These are phyloP conservation scores for Meiosimyza platycephala DNA, from an alignment of 2,888 invertebrate species.

Conservation along the genomic window DNA sequence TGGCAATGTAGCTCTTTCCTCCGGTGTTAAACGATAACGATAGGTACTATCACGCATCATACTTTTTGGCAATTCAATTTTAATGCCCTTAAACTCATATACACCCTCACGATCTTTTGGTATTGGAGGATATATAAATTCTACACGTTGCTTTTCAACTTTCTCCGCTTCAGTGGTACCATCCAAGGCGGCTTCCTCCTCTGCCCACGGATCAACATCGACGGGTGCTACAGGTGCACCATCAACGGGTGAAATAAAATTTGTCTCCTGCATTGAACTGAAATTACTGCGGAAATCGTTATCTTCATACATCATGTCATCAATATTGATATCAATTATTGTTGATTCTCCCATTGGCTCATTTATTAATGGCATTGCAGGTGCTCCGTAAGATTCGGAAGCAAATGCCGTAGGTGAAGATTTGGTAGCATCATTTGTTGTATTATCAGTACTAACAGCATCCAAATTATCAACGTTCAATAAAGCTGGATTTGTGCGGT, in stretches of 20 bases:
- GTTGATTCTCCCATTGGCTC: not conserved
- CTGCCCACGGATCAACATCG: constrained; percentile 41
- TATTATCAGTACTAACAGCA: too few relatives aligned
- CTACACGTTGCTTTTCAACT: constrained; percentile 6
- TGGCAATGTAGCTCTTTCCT: constrained; percentile 22
- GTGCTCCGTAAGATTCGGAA: too few relatives aligned
- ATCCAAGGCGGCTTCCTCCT: constrained; percentile 28
- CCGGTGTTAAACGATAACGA: constrained; percentile 42
- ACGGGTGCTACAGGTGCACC: constrained; percentile 36
- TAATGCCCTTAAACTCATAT: constrained; percentile 45
- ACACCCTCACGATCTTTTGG: constrained; percentile 41
- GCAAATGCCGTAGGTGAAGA: too few relatives aligned
- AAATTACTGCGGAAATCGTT: not conserved
- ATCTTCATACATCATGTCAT: constrained; percentile 38
- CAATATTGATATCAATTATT: constrained; percentile 38
- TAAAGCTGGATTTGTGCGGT: too few relatives aligned
- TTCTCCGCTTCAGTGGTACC: too few relatives aligned
- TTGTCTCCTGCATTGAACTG: not conserved
- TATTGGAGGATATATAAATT: constrained; percentile 39
- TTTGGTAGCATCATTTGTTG: too few relatives aligned
- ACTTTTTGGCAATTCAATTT: constrained; percentile 43
- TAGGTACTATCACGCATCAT: constrained; percentile 43
- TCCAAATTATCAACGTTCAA: too few relatives aligned
- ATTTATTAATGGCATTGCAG: too few relatives aligned
- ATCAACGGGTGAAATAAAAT: not conserved